Evolutionary conservation across 2,797 vertebrate genomes (phyloP), one percentile per base, ranked within the genome.

Genomic region (Anableps anableps): DNA sequence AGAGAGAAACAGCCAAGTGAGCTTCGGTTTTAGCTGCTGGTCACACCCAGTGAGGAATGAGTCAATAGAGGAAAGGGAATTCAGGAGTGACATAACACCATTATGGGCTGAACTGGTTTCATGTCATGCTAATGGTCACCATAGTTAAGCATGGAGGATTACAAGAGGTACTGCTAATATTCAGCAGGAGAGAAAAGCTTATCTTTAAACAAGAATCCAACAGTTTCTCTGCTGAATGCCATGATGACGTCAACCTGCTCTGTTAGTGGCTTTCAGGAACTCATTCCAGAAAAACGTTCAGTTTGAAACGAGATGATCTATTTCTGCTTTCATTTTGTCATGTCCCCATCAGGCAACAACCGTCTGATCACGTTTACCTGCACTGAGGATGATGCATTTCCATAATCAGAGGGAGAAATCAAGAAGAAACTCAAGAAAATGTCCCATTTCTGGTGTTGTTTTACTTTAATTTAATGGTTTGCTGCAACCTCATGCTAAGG

Each of bases 41-140:
- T 76, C 93, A 94, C 93, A 91, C 95, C 93, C 92, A 77, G 60
- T 86, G 81, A 93, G 90, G 79, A 85, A 85, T 89, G 84, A 92
- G 62, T 87, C 88, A 94, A 90, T 81, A 87, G 88, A 75, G 80
- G 70, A 72, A 72, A 75, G 82, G 23, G 80, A 87, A 88, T 73
- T 81, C 74, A 84, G 60, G 68, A 64, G 26, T 74, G 82, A 79
- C 38, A 34, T 17, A 82, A 8, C 51, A 72, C 50, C 16, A 5
- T 45, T 50, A 34, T 6, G 45, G 81, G 80, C 29, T 77, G 38
- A 77, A 48, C 74, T 53, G 45, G 60, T 3, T 34, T 19, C 7
- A 23, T 78, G 50, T 60, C 50, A 36, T 62, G 23, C 21, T 26
- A 60, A 43, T 55, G 55, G 58, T 3, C 31, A 29, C n/a, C 26